These are phyloP conservation scores for Xiphophorus couchianus DNA, from an alignment of 2,113 vertebrate genomes.

Conservation along the genomic window DNA sequence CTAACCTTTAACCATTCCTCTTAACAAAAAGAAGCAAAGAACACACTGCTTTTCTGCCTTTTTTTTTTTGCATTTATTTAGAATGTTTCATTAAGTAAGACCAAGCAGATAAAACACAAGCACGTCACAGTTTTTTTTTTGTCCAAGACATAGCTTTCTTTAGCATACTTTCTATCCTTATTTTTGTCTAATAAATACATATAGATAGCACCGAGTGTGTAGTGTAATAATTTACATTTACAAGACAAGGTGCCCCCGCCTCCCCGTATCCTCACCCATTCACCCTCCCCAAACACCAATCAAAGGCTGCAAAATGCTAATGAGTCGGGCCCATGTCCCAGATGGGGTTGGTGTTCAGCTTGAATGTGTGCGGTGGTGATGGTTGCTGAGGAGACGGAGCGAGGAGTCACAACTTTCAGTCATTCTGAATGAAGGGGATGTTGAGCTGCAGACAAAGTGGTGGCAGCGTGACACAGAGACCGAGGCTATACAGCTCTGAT, in stretches of 20 bases:
- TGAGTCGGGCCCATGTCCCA: constrained; percentile 77
- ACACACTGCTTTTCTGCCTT: constrained; percentile 77
- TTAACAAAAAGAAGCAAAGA: constrained; percentile 75
- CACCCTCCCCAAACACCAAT: constrained; percentile 65
- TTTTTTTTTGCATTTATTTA: constrained; percentile 90
- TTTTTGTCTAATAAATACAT: constrained; percentile 69
- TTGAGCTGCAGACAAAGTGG: constrained; percentile 38
- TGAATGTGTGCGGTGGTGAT: constrained; percentile 30
- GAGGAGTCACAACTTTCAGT: constrained; percentile 35
- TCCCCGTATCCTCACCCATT: background rate
- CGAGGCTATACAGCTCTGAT: constrained; percentile 22
- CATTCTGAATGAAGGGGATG: constrained; percentile 43
- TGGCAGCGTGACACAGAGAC: constrained; percentile 9
- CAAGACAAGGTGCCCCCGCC: constrained; percentile 50
- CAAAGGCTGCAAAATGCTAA: constrained; percentile 90
- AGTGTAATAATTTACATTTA: constrained; percentile 79
- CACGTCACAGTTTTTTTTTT: constrained; percentile 87
- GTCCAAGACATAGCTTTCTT: constrained; percentile 82
- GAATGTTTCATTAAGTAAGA: constrained; percentile 85
- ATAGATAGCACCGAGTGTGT: constrained; percentile 84
- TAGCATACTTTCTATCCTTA: constrained; percentile 66
- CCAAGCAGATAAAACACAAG: constrained; percentile 94
- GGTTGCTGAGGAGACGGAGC: constrained; percentile 35
- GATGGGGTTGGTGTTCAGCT: constrained; percentile 33
- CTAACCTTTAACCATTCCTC: constrained; percentile 50